Percentiles rank a stretch among this genome's conserved stretches.
Conservation (phyloP, 2,113 vertebrate genomes). For the Suncus etruscus region DNA sequence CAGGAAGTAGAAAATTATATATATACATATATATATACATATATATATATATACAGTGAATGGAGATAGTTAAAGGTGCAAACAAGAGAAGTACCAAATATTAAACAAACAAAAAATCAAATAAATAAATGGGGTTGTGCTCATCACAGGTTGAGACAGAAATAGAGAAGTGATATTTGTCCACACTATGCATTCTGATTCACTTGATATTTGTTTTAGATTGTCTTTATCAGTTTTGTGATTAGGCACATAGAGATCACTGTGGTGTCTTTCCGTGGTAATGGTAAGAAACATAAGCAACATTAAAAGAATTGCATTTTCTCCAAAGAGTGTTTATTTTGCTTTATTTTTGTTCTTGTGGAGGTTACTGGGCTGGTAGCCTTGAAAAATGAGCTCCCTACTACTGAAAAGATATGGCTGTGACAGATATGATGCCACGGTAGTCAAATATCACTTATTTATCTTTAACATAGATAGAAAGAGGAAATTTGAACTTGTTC, state of each 20-base stretch:
- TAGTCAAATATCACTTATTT: slow-evolving; percentile 58
- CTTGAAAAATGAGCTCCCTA: slow-evolving; percentile 54
- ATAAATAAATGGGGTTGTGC: slow-evolving; percentile 50
- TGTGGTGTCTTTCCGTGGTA: slow-evolving; percentile 38
- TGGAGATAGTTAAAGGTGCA: slow-evolving; percentile 57
- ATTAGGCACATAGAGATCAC: neutral
- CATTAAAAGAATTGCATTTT: slow-evolving; percentile 50
- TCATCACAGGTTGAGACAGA: slow-evolving; percentile 54
- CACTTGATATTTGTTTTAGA: slow-evolving; percentile 52
- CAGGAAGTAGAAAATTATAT: slow-evolving; percentile 64
- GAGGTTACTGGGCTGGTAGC: slow-evolving; percentile 73
- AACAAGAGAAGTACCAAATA: slow-evolving; percentile 3
- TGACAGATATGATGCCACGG: slow-evolving; percentile 20
- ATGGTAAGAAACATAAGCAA: slow-evolving; percentile 32
- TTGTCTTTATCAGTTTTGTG: slow-evolving; percentile 3
- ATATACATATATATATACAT: neutral
- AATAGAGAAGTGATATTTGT: neutral
- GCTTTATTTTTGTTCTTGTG: slow-evolving; percentile 63
- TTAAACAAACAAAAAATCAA: slow-evolving; percentile 44
- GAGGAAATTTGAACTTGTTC: slow-evolving; percentile 29
- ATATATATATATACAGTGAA: slow-evolving; percentile 37
- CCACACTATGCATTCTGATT: neutral
- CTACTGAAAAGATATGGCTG: slow-evolving; percentile 44
- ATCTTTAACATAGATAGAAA: slow-evolving; percentile 67
- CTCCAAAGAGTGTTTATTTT: slow-evolving; percentile 62